These are phyloP conservation scores for Torymus auratus DNA, from an alignment of 2,888 invertebrate genomes.

Conservation along the genomic window DNA sequence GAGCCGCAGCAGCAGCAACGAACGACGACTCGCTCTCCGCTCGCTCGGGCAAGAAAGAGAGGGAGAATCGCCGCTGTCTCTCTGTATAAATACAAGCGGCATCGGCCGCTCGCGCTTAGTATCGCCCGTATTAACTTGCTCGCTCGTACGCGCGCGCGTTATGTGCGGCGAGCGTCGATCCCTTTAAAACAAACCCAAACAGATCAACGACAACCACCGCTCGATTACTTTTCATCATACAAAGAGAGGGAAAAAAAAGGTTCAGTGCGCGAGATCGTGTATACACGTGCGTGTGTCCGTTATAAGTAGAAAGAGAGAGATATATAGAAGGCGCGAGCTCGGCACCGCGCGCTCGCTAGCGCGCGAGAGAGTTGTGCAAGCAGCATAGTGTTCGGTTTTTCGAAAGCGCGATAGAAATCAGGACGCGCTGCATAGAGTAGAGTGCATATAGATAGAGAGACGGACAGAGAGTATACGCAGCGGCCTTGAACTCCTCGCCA, in stretches of 20 bases:
- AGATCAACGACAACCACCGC: too few species aligned
- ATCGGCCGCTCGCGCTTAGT: conserved; percentile 71
- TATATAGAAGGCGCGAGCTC: too few species aligned
- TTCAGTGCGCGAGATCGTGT: too few species aligned
- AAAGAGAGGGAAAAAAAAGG: too few species aligned
- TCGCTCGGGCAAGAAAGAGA: conserved; percentile 46
- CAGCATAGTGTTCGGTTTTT: neutral
- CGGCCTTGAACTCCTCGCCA: conserved; percentile 20
- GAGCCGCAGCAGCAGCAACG: conserved; percentile 1
- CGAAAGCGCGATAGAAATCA: conserved; percentile 14
- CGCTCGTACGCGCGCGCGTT: conserved; percentile 28
- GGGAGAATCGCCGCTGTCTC: conserved; percentile 61
- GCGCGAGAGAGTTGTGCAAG: conserved; percentile 1
- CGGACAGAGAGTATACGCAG: neutral
- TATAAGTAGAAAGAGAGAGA: too few species aligned
- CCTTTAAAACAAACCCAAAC: too few species aligned
- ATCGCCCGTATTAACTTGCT: conserved; percentile 41
- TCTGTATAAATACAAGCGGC: conserved; percentile 74
- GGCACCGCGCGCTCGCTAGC: neutral
- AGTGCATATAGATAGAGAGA: neutral
- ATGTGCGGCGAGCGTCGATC: too few species aligned
- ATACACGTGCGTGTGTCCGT: too few species aligned
- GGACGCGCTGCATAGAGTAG: neutral
- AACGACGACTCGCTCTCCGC: neutral
- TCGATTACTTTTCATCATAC: too few species aligned